These are phyloP conservation scores for Cordilura impudica DNA, from an alignment of 2,888 invertebrate species.

Conservation along the genomic window DNA sequence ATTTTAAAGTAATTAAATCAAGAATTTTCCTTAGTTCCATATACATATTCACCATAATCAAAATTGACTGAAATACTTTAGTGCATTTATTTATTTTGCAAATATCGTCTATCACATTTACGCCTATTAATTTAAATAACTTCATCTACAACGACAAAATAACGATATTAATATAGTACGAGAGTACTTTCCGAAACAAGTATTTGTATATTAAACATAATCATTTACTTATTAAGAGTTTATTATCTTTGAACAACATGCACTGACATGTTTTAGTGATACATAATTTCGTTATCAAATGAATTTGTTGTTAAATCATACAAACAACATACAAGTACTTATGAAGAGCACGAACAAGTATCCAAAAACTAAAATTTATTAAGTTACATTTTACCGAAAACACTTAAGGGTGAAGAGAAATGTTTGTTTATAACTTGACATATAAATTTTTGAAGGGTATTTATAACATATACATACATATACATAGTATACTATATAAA, in stretches of 20 bases:
- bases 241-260: slow-evolving; percentile 8
- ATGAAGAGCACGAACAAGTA: not conserved
- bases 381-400: slow-evolving; percentile 14
- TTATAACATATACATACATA: not conserved
- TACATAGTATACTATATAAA: not conserved
- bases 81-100: too few relatives aligned
- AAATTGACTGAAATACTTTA: too few relatives aligned
- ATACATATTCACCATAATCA: too few relatives aligned
- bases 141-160: too few relatives aligned
- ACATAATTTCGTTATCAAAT: slow-evolving; percentile 8
- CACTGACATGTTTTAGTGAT: not conserved
- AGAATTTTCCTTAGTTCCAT: too few relatives aligned
- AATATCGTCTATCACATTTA: too few relatives aligned
- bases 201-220: not conserved
- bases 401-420: slow-evolving; percentile 4
- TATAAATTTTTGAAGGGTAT: slow-evolving; percentile 13
- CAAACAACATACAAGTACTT: not conserved
- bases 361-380: slow-evolving; percentile 12
- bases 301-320: not conserved
- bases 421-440: slow-evolving; percentile 48
- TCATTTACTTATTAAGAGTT: slow-evolving; percentile 5
- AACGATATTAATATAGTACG: not conserved
- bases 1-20: too few relatives aligned
- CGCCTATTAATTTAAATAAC: too few relatives aligned
- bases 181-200: not conserved